Evolutionary conservation across 2,113 vertebrate species (phyloP).

Genomic region (Notarius quadriscutis): DNA sequence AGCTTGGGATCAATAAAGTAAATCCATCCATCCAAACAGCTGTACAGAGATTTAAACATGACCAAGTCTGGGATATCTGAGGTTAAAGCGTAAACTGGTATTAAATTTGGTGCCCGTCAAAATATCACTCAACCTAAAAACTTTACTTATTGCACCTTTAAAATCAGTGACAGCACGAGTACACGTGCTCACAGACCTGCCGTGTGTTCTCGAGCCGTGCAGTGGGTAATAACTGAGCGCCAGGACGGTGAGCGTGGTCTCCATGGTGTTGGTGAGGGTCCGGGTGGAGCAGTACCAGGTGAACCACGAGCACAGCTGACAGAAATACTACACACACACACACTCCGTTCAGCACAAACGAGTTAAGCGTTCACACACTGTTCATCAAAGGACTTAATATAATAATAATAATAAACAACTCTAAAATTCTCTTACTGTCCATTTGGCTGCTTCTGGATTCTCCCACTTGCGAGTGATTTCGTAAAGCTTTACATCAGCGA

Average conservation of each 20-base stretch:
- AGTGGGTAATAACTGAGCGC: slow-evolving; percentile 88
- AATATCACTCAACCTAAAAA: not conserved
- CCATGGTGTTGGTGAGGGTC: slow-evolving; percentile 93
- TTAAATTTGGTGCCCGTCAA: not conserved
- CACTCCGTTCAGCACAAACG: not conserved
- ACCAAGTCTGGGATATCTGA: not conserved
- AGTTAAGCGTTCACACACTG: too few relatives aligned
- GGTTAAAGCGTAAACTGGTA: not conserved
- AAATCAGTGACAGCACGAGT: not conserved
- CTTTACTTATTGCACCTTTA: not conserved
- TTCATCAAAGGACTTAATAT: too few relatives aligned
- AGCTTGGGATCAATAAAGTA: too few relatives aligned
- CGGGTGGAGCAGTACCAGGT: slow-evolving; percentile 95
- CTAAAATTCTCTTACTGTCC: slow-evolving; percentile 77
- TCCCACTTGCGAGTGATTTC: slow-evolving; percentile 77
- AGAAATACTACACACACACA: slow-evolving; percentile 79
- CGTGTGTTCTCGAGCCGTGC: slow-evolving; percentile 76
- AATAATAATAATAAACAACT: not conserved
- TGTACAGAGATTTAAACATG: not conserved
- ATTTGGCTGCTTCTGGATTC: slow-evolving; percentile 76
- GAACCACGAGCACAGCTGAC: slow-evolving; percentile 95
- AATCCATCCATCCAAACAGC: not conserved
- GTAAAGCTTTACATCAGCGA: slow-evolving; percentile 87
- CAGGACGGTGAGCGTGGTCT: slow-evolving; percentile 82
- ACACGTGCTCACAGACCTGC: slow-evolving; percentile 76